Conservation (phyloP, 1,140 invertebrate genomes). For the Sycophaga agraensis region DNA sequence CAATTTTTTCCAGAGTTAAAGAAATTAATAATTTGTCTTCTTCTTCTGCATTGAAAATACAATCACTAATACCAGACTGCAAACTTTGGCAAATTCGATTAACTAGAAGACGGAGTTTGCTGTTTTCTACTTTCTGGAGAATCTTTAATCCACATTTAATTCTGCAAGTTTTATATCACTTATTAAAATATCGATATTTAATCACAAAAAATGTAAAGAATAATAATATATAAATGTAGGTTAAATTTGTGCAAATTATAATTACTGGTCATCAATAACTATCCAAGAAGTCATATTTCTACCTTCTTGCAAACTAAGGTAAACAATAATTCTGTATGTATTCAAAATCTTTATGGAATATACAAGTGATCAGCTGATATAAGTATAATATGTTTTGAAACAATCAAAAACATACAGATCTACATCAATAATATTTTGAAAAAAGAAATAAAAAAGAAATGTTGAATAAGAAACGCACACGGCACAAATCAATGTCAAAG, state of each 20-base stretch:
- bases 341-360: not conserved
- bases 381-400: too few relatives aligned
- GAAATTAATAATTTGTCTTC: conserved; percentile 49
- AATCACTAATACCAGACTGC: conserved; percentile 32
- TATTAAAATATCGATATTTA: not conserved
- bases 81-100: conserved; percentile 46
- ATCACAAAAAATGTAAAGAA: not conserved
- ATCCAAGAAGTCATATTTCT: not conserved
- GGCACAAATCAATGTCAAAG: too few relatives aligned
- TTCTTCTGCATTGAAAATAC: conserved; percentile 45
- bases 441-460: too few relatives aligned
- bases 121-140: conserved; percentile 39
- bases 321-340: not conserved
- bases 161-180: conserved; percentile 27
- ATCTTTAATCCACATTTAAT: conserved; percentile 41
- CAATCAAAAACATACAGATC: too few relatives aligned
- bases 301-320: not conserved
- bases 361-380: too few relatives aligned
- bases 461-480: too few relatives aligned
- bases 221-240: not conserved
- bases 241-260: not conserved
- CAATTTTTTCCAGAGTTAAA: conserved; percentile 41
- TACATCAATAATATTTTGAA: too few relatives aligned
- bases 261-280: not conserved
- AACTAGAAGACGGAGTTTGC: conserved; percentile 48